Conservation (phyloP, 2,888 invertebrate genomes). For the Epistrophella euchroma region DNA sequence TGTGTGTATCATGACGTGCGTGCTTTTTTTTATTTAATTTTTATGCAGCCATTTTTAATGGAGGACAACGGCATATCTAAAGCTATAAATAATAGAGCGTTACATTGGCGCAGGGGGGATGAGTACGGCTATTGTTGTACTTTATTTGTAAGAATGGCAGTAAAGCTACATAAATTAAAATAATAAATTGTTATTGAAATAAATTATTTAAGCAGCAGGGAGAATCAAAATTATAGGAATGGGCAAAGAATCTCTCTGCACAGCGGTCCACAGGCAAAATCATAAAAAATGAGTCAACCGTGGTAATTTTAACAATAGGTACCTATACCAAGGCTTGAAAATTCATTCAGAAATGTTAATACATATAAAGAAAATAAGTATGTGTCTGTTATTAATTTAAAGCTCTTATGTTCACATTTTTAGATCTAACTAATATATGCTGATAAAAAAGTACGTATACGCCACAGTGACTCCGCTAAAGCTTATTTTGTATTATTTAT, state of each 20-base stretch:
- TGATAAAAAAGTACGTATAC: no score
- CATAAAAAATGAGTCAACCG: background rate
- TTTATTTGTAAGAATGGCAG: slow-evolving; percentile 21
- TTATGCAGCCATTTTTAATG: slow-evolving; percentile 33
- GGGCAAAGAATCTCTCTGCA: background rate
- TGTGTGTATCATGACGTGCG: background rate
- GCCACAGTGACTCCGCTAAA: no score
- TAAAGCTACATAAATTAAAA: slow-evolving; percentile 27
- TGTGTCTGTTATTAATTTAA: no score
- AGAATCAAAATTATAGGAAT: background rate
- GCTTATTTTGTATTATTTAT: no score
- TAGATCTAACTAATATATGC: no score
- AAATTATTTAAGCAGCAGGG: background rate
- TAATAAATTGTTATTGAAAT: slow-evolving; percentile 20
- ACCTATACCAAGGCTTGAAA: no score
- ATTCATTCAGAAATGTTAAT: no score
- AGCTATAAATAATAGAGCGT: slow-evolving; percentile 52
- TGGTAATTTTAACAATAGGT: background rate
- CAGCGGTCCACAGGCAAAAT: background rate
- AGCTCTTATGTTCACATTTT: no score
- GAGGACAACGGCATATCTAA: slow-evolving; percentile 41
- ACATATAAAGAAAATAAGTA: no score
- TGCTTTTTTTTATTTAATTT: slow-evolving; percentile 18
- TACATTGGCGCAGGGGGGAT: slow-evolving; percentile 17
- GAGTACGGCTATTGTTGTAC: slow-evolving; percentile 5